Percentiles rank a stretch among this genome's conserved stretches.
These are phyloP conservation scores for Palythoa grandis DNA, from an alignment of 92 coral and sea anemone species.

Conservation along the genomic window DNA sequence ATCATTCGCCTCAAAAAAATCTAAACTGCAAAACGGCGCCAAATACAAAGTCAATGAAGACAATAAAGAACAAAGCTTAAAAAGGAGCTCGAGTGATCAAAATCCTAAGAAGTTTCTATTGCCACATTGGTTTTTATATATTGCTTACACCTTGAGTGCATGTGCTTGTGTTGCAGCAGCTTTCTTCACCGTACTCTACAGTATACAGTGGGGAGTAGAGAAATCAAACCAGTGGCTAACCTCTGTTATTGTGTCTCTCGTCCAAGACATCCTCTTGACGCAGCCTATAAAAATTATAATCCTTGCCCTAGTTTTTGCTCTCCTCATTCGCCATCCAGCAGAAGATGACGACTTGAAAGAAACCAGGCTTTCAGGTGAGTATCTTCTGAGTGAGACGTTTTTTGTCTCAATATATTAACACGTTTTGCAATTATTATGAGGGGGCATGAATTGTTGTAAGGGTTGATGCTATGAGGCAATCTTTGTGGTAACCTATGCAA, in stretches of 20 bases:
- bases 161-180: slow-evolving; percentile 44
- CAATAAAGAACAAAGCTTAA: background rate
- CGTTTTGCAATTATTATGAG: too few relatives aligned
- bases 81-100: background rate
- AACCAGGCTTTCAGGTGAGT: slow-evolving; percentile 10
- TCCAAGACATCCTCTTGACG: slow-evolving; percentile 72
- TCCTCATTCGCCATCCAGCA: slow-evolving; percentile 75
- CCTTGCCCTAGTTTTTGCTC: slow-evolving; percentile 61
- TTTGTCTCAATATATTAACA: background rate
- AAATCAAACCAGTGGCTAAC: slow-evolving; percentile 73
- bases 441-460: too few relatives aligned
- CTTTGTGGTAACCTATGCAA: too few relatives aligned
- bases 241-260: slow-evolving; percentile 64
- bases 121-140: slow-evolving; percentile 45
- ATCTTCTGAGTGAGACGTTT: background rate
- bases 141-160: slow-evolving; percentile 50
- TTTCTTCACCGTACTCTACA: slow-evolving; percentile 58
- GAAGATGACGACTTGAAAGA: slow-evolving; percentile 69
- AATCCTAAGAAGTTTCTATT: background rate
- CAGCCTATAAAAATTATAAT: slow-evolving; percentile 76
- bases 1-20: background rate
- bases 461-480: too few relatives aligned
- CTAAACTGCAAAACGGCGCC: background rate
- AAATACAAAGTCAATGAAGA: background rate
- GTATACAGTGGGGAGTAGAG: slow-evolving; percentile 86